Evolutionary conservation across 2,888 invertebrate species (phyloP), one percentile per base, ranked within the genome.

Genomic region (Doris montereyensis): DNA sequence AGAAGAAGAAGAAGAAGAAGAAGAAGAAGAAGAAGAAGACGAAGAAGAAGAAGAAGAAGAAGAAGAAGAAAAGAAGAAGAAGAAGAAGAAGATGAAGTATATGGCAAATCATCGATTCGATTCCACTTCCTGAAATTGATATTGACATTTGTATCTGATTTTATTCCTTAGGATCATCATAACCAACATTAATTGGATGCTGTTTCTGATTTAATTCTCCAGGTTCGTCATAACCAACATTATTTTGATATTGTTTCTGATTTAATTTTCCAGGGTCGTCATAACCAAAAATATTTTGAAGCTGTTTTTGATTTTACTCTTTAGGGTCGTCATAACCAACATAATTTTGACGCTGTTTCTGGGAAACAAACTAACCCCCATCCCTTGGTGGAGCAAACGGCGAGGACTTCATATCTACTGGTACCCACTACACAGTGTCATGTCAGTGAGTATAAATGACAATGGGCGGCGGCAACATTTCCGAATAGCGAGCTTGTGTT

Each of bases 401-500:
- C 83, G 82, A 68, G 87, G 87, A 0, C 85, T 85, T 34, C 84
- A 85, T 77, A 81, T 85, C 24, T 52, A 81, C 8, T 83, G 86
- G 79, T 86, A 83, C 76, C 86, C 86, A 0, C 52, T 87, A 0
- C 87, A 87, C 76, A 85, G 86, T 80, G 85, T 85, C 13, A 87
- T 86, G 80, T 84, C 86, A 2, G 85, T n/a, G n/a, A n/a, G n/a
- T n/a, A n/a, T n/a, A n/a, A n/a, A n/a, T n/a, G n/a, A n/a, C n/a
- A n/a, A n/a, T n/a, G n/a, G n/a, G n/a, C n/a, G n/a, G n/a, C n/a
- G n/a, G n/a, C n/a, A n/a, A n/a, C n/a, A n/a, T n/a, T n/a, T n/a
- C n/a, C n/a, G n/a, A n/a, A n/a, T n/a, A n/a, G n/a, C n/a, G n/a
- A n/a, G n/a, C n/a, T n/a, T n/a, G n/a, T n/a, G n/a, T n/a, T n/a